Evolutionary conservation across 2,888 invertebrate genomes (phyloP).

Genomic region (Philhelius pedissequus): DNA sequence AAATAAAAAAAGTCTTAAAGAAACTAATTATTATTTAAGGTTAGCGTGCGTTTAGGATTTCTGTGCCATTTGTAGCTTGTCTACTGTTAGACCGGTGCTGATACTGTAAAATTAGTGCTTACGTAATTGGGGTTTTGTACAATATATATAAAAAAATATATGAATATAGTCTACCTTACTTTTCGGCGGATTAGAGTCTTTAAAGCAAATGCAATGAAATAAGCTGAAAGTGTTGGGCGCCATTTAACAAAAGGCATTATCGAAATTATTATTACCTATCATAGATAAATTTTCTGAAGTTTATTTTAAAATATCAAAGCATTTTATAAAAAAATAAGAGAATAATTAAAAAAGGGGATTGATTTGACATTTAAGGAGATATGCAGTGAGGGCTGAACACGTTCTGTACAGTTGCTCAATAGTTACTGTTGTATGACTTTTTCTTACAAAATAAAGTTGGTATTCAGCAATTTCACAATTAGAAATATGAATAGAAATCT

Average conservation of each 20-base stretch:
- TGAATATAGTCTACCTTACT: not conserved
- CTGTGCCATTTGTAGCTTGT: not conserved
- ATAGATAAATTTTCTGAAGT: too few species aligned
- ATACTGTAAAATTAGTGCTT: not conserved
- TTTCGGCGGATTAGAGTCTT: not conserved
- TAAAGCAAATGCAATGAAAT: not conserved
- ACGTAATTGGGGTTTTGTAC: not conserved
- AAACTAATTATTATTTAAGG: not conserved
- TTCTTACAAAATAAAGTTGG: too few species aligned
- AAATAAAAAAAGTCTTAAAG: not conserved
- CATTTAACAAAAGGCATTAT: not conserved
- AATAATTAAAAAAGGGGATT: too few species aligned
- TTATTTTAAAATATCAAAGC: too few species aligned
- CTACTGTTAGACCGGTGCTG: not conserved
- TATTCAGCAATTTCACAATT: too few species aligned
- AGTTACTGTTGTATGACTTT: too few species aligned
- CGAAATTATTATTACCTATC: not conserved
- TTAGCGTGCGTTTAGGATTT: constrained; percentile 14
- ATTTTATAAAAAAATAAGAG: too few species aligned
- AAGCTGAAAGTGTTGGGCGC: not conserved
- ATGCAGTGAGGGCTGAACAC: not conserved
- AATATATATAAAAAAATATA: not conserved
- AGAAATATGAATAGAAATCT: too few species aligned
- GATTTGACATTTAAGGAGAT: too few species aligned
- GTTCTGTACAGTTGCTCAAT: too few species aligned